phyloP scores from a whole-genome alignment of 2,888 invertebrate genomes.

The Timema cristinae region DNA sequence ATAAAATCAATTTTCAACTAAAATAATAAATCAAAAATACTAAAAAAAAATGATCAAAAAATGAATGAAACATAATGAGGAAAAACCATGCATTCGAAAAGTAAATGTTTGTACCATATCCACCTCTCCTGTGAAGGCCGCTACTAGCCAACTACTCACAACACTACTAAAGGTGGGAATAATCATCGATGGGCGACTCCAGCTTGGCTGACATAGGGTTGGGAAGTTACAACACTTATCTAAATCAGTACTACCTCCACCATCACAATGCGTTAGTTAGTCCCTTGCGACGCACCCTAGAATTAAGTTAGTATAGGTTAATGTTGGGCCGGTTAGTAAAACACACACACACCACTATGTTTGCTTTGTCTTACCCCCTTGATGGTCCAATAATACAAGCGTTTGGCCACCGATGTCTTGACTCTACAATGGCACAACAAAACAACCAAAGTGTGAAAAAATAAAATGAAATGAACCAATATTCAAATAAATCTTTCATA shows the following conservation, averaged over 20 bases:
- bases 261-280: slow-evolving; percentile 10
- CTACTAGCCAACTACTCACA: slow-evolving; percentile 24
- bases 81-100: too few relatives aligned
- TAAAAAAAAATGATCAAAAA: background rate
- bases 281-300: slow-evolving; percentile 22
- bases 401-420: slow-evolving; percentile 90
- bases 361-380: slow-evolving; percentile 79
- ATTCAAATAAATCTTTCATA: slow-evolving; percentile 30
- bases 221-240: slow-evolving; percentile 10
- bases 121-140: too few relatives aligned
- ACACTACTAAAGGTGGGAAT: slow-evolving; percentile 7
- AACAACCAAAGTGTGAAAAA: slow-evolving; percentile 29
- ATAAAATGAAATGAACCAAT: slow-evolving; percentile 25
- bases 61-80: background rate
- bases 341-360: slow-evolving; percentile 23
- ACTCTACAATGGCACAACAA: slow-evolving; percentile 58
- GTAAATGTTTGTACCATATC: too few relatives aligned
- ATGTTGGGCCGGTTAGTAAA: slow-evolving; percentile 19
- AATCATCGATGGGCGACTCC: too few relatives aligned
- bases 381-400: slow-evolving; percentile 82
- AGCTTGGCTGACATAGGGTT: background rate
- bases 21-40: background rate
- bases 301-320: slow-evolving; percentile 31
- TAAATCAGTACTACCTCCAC: slow-evolving; percentile 8
- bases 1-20: slow-evolving; percentile 5